Percentiles rank a stretch among this genome's conserved stretches.
These are phyloP conservation scores for Rhinogobius similis DNA, from an alignment of 2,113 vertebrate genomes.

Conservation along the genomic window DNA sequence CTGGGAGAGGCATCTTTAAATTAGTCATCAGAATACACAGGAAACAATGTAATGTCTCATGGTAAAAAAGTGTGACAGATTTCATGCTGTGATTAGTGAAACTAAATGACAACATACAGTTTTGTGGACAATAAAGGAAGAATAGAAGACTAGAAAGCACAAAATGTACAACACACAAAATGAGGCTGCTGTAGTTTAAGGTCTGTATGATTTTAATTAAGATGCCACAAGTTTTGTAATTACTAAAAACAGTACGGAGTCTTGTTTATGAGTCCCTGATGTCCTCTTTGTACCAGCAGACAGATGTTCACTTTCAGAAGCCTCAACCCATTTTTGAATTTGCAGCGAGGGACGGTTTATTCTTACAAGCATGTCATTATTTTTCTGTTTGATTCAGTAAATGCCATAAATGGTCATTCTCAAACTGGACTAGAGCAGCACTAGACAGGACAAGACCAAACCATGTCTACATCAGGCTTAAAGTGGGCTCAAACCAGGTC, in stretches of 20 bases:
- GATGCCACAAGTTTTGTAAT: slow-evolving; percentile 4
- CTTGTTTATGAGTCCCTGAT: slow-evolving; percentile 1
- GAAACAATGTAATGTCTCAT: background rate
- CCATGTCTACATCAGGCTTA: too few relatives aligned
- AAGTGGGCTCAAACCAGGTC: too few relatives aligned
- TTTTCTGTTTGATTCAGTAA: slow-evolving; percentile 41
- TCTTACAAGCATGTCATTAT: slow-evolving; percentile 14
- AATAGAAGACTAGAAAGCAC: background rate
- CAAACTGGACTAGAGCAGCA: slow-evolving; percentile 9
- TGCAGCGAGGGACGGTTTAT: background rate
- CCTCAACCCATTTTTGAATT: background rate
- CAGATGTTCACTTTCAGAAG: slow-evolving; percentile 6
- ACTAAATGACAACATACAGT: background rate
- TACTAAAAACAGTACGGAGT: slow-evolving; percentile 2
- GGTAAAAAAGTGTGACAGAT: background rate
- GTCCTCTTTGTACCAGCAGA: background rate
- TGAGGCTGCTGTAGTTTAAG: background rate
- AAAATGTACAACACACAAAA: background rate
- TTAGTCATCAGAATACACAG: slow-evolving; percentile 25
- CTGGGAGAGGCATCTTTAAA: slow-evolving; percentile 10
- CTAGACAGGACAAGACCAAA: too few relatives aligned
- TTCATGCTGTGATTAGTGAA: slow-evolving; percentile 7
- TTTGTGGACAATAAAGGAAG: background rate
- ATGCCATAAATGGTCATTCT: slow-evolving; percentile 36
- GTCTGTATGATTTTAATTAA: slow-evolving; percentile 10